Percentiles rank a stretch among this genome's conserved stretches.
Conservation (phyloP, 2,113 vertebrate species). For the Brienomyrus brachyistius region DNA sequence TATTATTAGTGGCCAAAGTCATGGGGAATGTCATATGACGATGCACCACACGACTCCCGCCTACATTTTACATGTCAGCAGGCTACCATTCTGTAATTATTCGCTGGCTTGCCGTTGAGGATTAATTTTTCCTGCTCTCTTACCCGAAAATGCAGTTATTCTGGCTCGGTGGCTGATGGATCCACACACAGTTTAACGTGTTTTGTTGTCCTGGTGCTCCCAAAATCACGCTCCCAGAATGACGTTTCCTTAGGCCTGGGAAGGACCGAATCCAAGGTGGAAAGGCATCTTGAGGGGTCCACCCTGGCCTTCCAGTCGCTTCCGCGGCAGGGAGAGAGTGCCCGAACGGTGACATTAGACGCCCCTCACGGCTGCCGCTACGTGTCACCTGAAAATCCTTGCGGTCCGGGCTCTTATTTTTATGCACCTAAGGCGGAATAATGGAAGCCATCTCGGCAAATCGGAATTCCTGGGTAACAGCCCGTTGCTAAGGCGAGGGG, state of each 20-base stretch:
- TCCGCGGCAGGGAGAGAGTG: background rate
- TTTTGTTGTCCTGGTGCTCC: background rate
- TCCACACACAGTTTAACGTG: constrained; percentile 17
- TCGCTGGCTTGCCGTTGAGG: constrained; percentile 24
- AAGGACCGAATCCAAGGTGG: background rate
- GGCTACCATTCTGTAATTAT: constrained; percentile 31
- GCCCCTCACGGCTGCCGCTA: constrained; percentile 28
- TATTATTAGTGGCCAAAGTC: background rate
- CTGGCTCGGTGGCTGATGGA: constrained; percentile 24
- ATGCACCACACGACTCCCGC: background rate
- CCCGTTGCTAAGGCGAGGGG: constrained; percentile 50
- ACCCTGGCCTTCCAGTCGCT: background rate
- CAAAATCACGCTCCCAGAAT: background rate
- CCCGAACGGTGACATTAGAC: background rate
- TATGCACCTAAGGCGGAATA: constrained; percentile 42
- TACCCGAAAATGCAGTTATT: constrained; percentile 25
- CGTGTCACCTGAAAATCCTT: constrained; percentile 54
- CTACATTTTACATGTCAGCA: constrained; percentile 11
- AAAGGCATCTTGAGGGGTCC: background rate
- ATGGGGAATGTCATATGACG: background rate
- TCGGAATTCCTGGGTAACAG: constrained; percentile 61
- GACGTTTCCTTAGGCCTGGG: background rate
- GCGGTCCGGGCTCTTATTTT: constrained; percentile 50
- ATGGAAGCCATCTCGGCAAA: constrained; percentile 52
- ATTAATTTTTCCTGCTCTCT: constrained; percentile 30